phyloP scores from a whole-genome alignment of 2,888 invertebrate genomes.

The Nemurella pictetii region DNA sequence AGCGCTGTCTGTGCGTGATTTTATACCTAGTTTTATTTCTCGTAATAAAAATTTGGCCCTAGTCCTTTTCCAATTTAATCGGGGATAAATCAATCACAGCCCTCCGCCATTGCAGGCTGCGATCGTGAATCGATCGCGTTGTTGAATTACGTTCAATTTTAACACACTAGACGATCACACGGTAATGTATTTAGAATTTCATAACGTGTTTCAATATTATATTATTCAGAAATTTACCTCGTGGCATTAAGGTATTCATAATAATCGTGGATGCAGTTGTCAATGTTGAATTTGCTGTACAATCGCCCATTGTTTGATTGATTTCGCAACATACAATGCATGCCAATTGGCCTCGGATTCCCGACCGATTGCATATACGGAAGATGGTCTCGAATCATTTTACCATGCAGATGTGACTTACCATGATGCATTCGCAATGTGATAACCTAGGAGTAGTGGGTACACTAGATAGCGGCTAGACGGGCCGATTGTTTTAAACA shows the following conservation, averaged over 20 bases:
- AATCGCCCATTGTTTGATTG: neutral
- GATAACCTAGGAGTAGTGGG: no score
- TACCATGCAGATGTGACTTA: neutral
- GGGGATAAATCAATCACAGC: neutral
- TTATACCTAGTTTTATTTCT: neutral
- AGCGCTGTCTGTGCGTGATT: neutral
- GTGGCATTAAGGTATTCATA: neutral
- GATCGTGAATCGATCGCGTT: neutral
- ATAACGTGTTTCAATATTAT: neutral
- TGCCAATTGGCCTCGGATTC: neutral
- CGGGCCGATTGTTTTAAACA: neutral
- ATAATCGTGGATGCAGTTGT: neutral
- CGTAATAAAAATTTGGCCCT: neutral
- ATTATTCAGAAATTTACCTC: neutral
- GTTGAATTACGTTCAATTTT: neutral
- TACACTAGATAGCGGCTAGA: neutral
- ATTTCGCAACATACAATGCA: neutral
- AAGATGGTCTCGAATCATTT: neutral
- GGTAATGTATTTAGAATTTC: neutral
- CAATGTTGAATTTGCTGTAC: neutral
- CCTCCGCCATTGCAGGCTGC: neutral
- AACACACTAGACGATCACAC: neutral
- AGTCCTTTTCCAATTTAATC: neutral
- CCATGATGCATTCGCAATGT: neutral
- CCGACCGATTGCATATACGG: neutral